Conservation (phyloP, 2,113 vertebrate genomes). For the Carassius carassius region DNA sequence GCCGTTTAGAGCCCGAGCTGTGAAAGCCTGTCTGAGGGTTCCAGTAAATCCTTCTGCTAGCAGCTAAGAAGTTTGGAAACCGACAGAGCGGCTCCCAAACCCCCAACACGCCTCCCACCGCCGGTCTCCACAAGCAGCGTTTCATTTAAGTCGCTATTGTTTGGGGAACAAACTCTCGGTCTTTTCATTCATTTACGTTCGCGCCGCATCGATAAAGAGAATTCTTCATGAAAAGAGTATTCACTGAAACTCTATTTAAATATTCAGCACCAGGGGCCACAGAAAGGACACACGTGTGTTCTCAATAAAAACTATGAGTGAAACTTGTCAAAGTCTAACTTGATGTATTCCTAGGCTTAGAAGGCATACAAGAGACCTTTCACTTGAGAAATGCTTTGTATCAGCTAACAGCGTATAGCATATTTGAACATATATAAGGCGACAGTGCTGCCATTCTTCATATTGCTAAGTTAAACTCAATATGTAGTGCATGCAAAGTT, state of each 20-base stretch:
- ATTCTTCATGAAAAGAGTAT: not conserved
- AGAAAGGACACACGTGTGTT: conserved; percentile 2
- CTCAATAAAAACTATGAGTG: conserved; percentile 28
- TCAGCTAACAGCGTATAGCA: not conserved
- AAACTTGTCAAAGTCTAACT: conserved; percentile 21
- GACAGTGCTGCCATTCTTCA: not conserved
- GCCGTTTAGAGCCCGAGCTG: conserved; percentile 70
- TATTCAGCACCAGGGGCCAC: conserved; percentile 16
- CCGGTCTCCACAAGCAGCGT: conserved; percentile 58
- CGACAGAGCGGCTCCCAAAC: conserved; percentile 63
- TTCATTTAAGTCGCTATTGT: conserved; percentile 41
- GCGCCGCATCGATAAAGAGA: not conserved
- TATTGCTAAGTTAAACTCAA: not conserved
- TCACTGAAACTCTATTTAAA: not conserved
- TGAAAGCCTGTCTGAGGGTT: conserved; percentile 82
- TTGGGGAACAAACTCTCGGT: not conserved
- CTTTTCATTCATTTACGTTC: not conserved
- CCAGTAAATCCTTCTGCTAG: conserved; percentile 79
- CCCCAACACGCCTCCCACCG: conserved; percentile 37
- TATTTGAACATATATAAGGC: not conserved
- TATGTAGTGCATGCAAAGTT: not conserved
- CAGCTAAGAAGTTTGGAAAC: conserved; percentile 78
- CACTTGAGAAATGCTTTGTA: not conserved
- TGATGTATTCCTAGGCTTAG: not conserved
- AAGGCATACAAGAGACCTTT: not conserved